These are phyloP conservation scores for Takifugu rubripes DNA, from an alignment of 2,797 vertebrate genomes.

Conservation along the genomic window DNA sequence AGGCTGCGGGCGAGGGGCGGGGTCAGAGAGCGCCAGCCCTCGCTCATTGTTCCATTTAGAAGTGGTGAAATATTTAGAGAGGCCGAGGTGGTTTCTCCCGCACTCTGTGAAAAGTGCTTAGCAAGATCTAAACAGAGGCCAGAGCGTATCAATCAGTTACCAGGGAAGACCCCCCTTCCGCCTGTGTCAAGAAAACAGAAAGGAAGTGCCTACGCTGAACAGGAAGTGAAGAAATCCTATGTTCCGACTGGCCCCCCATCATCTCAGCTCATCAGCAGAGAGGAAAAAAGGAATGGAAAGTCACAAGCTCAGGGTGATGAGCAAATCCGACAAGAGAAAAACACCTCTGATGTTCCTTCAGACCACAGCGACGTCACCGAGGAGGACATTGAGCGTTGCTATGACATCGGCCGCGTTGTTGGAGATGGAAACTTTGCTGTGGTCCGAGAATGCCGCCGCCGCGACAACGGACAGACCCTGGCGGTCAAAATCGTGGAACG, in stretches of 20 bases:
- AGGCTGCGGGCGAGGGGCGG: slow-evolving; percentile 52
- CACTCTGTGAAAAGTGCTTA: slow-evolving; percentile 70
- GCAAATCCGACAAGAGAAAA: slow-evolving; percentile 9
- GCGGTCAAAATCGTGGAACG: slow-evolving; percentile 94
- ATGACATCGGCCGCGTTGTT: slow-evolving; percentile 85
- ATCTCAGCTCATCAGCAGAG: slow-evolving; percentile 23
- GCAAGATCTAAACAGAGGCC: slow-evolving; percentile 48
- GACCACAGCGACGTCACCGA: slow-evolving; percentile 65
- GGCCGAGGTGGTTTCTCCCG: slow-evolving; percentile 23
- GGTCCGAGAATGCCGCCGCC: slow-evolving; percentile 85
- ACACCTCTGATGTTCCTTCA: slow-evolving; percentile 38
- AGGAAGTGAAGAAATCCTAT: slow-evolving; percentile 36
- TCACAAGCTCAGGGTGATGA: slow-evolving; percentile 19
- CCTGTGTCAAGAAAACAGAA: slow-evolving; percentile 62
- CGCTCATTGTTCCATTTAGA: slow-evolving; percentile 45
- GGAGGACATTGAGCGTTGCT: slow-evolving; percentile 80
- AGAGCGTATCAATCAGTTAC: slow-evolving; percentile 46
- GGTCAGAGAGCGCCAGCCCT: slow-evolving; percentile 34
- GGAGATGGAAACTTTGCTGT: slow-evolving; percentile 96
- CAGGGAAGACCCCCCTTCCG: slow-evolving; percentile 62
- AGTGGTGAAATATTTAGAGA: slow-evolving; percentile 58
- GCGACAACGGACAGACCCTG: slow-evolving; percentile 69
- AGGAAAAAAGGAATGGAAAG: slow-evolving; percentile 29
- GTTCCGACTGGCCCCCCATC: slow-evolving; percentile 4
- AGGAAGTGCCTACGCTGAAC: slow-evolving; percentile 24